These are phyloP conservation scores for Ips nitidus DNA, from an alignment of 1,140 invertebrate species.

Conservation along the genomic window DNA sequence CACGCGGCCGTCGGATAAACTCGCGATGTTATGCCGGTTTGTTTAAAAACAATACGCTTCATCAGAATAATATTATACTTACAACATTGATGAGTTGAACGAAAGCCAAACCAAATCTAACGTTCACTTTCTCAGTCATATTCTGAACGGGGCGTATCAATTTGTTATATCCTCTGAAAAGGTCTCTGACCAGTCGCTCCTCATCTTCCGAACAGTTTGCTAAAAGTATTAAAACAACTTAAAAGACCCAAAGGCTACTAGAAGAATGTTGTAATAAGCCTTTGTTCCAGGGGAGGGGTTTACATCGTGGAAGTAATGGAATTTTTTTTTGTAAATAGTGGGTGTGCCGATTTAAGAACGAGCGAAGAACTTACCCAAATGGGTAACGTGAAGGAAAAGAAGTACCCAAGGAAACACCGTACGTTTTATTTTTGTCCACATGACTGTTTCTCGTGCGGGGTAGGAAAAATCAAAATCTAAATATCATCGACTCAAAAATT, in stretches of 20 bases:
- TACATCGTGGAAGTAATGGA: constrained; percentile 46
- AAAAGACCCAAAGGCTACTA: constrained; percentile 21
- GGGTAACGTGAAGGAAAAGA: constrained; percentile 42
- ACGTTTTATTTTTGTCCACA: constrained; percentile 42
- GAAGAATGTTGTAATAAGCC: constrained; percentile 22
- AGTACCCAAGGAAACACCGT: constrained; percentile 40
- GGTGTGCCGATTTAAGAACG: constrained; percentile 44
- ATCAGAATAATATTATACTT: no score
- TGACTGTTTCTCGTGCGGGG: constrained; percentile 38
- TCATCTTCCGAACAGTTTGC: constrained; percentile 80
- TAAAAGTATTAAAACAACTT: no score
- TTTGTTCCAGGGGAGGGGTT: constrained; percentile 52
- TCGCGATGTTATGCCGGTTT: no score
- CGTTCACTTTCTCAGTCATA: constrained; percentile 95
- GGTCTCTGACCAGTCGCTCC: constrained; percentile 90
- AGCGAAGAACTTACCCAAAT: constrained; percentile 44
- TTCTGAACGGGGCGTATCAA: constrained; percentile 97
- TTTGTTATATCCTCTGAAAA: constrained; percentile 98
- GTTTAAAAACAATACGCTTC: no score
- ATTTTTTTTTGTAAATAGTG: constrained; percentile 33
- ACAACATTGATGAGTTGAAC: constrained; percentile 99
- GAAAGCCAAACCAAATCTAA: constrained; percentile 94
- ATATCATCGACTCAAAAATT: constrained; percentile 48
- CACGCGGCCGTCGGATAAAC: no score
- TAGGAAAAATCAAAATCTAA: constrained; percentile 30